Conservation (phyloP, 2,888 invertebrate genomes). For the Macropis europaea region DNA sequence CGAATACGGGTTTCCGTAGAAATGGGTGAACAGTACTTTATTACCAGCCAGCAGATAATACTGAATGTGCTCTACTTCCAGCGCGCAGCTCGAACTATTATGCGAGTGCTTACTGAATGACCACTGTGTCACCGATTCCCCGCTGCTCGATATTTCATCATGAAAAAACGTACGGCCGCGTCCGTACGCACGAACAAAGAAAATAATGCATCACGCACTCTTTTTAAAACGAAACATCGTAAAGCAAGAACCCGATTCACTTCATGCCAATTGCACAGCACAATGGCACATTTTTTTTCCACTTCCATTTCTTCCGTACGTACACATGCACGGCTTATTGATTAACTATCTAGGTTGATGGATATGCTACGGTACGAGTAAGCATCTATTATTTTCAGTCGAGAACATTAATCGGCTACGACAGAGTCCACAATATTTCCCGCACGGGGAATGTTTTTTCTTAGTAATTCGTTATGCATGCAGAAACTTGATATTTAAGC, state of each 20-base stretch:
- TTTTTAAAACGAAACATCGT: neutral
- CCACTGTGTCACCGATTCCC: constrained; percentile 35
- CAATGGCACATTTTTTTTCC: neutral
- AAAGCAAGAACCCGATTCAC: neutral
- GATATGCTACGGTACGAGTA: too few species aligned
- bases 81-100: constrained; percentile 35
- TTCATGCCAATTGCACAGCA: neutral
- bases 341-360: too few species aligned
- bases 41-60: constrained; percentile 61
- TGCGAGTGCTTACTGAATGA: constrained; percentile 38
- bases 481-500: too few species aligned
- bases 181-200: neutral
- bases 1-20: constrained; percentile 15
- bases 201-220: neutral
- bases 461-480: too few species aligned
- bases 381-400: too few species aligned
- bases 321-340: too few species aligned
- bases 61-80: constrained; percentile 50
- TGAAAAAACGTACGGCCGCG: neutral
- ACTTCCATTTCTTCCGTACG: neutral
- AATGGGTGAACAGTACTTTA: constrained; percentile 62
- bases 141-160: constrained; percentile 39
- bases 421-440: too few species aligned
- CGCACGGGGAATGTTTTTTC: too few species aligned
- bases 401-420: too few species aligned